Evolutionary conservation across 2,888 invertebrate genomes (phyloP), one percentile per base, ranked within the genome.

Genomic region (Dicycla oo): DNA sequence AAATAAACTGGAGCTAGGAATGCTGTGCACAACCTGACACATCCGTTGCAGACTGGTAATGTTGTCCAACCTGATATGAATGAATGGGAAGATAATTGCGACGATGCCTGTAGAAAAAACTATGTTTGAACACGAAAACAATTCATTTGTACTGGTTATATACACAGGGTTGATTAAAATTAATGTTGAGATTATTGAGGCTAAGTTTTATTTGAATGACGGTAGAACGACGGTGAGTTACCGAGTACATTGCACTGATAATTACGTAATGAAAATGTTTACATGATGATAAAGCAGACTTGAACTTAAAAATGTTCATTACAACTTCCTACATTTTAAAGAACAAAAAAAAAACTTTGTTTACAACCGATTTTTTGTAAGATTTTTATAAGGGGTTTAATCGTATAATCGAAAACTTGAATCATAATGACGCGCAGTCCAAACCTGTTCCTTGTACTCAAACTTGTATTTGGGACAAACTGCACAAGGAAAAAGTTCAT

Each of bases 1-100:
- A 80, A 72, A 80, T 80, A 80, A 65, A 68, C 30, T 10, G n/a
- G 8, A 75, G 45, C 30, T 54, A 68, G 67, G 79, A 79, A 79
- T 81, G 79, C 62, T 49, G 70, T 30, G n/a, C 53, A n/a, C 23
- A 62, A 69, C 47, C 66, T 63, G 70, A 56, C 66, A 73, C 40
- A 73, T 73, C 30, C 53, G 20, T 63, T 74, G 45, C 13, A 15
- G 30, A 58, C 76, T 38, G n/a, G 74, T 43, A 78, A 49, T 49
- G 45, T 26, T 26, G 47, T 2, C n/a, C 49, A 40, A 80, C 75
- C 60, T 40, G 75, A 62, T 63, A 56, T 64, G 56, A 69, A 57
- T 80, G 78, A 81, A 75, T 80, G 76, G 54, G n/a, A 1, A 20
- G n/a, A 7, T 62, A 53, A 69, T 69, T 61, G 60, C 70, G 34